These are phyloP conservation scores for Myopa testacea DNA, from an alignment of 2,888 invertebrate genomes.

Conservation along the genomic window DNA sequence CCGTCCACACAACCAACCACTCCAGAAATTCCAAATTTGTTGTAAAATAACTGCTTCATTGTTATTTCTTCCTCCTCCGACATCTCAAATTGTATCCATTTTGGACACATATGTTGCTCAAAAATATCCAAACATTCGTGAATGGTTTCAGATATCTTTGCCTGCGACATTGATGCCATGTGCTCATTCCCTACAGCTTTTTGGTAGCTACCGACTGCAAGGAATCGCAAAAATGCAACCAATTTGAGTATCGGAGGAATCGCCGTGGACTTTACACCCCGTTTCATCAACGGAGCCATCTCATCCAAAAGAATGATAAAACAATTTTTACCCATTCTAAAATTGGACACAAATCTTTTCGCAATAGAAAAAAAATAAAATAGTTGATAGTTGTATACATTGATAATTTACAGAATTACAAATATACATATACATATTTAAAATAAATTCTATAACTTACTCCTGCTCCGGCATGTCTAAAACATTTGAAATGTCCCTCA, in stretches of 20 bases:
- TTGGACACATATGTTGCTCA: not conserved
- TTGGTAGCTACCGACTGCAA: not conserved
- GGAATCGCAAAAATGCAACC: not conserved
- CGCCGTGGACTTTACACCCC: not conserved
- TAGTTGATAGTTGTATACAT: not conserved
- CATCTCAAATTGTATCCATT: not conserved
- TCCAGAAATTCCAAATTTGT: not conserved
- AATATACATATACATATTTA: not conserved
- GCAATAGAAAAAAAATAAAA: not conserved
- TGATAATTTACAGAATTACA: not conserved
- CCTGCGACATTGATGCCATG: not conserved
- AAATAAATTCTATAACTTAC: not conserved
- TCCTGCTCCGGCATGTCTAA: not conserved
- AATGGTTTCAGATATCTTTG: not conserved
- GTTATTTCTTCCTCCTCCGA: not conserved
- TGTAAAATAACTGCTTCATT: not conserved
- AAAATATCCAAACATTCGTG: not conserved
- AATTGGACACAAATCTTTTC: not conserved
- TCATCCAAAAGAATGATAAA: conserved; percentile 1
- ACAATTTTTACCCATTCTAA: not conserved
- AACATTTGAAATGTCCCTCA: not conserved
- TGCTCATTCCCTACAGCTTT: not conserved
- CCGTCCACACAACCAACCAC: conserved; percentile 10
- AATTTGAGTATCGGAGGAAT: not conserved
- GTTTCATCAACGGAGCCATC: not conserved